Conservation (phyloP, 2,113 vertebrate genomes). For the Amphiprion ocellaris region DNA sequence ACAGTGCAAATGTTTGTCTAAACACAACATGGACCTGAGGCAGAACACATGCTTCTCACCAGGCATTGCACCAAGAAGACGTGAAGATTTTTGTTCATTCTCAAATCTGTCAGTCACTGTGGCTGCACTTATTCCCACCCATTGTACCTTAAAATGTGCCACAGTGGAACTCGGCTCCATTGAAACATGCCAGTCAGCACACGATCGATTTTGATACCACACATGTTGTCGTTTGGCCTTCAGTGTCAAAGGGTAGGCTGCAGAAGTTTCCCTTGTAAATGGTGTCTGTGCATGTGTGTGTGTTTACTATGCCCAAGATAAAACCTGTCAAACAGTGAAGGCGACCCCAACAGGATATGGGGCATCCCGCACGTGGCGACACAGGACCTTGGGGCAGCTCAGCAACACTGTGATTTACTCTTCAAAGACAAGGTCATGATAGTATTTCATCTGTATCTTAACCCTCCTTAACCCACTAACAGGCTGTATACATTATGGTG, state of each 20-base stretch:
- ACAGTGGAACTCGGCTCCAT: slow-evolving; percentile 35
- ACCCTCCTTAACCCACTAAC: slow-evolving; percentile 78
- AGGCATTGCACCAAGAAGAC: neutral
- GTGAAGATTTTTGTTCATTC: neutral
- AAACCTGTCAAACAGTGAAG: slow-evolving; percentile 83
- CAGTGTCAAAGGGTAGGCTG: slow-evolving; percentile 78
- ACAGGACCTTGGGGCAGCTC: slow-evolving; percentile 73
- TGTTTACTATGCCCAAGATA: slow-evolving; percentile 65
- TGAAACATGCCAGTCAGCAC: slow-evolving; percentile 52
- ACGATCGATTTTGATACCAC: slow-evolving; percentile 50
- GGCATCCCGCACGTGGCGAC: slow-evolving; percentile 76
- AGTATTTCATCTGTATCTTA: slow-evolving; percentile 81
- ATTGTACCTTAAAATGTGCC: slow-evolving; percentile 5
- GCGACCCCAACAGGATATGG: slow-evolving; percentile 74
- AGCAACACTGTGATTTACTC: slow-evolving; percentile 76
- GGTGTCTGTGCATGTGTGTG: slow-evolving; percentile 44
- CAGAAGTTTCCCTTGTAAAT: slow-evolving; percentile 82
- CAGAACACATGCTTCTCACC: neutral
- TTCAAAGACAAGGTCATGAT: slow-evolving; percentile 80
- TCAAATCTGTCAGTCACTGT: neutral
- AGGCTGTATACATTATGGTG: slow-evolving; percentile 76
- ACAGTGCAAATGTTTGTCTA: slow-evolving; percentile 66
- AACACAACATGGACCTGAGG: slow-evolving; percentile 42
- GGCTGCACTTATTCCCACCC: neutral
- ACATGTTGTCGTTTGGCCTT: slow-evolving; percentile 63